phyloP scores from a whole-genome alignment of 2,113 vertebrate species.

The Xiphophorus hellerii region DNA sequence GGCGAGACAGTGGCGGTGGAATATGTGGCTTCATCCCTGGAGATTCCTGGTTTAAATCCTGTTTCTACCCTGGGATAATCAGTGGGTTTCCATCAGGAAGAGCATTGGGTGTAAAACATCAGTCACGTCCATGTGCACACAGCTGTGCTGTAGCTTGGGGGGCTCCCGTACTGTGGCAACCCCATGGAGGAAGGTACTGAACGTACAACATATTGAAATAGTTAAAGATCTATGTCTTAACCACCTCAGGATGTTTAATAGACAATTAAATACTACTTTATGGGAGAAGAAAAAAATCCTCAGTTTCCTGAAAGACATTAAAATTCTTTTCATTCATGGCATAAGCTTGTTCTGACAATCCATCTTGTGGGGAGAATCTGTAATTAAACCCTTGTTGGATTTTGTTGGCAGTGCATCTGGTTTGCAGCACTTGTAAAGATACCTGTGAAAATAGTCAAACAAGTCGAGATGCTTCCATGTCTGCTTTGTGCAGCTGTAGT shows the following conservation, averaged over 20 bases:
- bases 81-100: too few relatives aligned
- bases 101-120: too few relatives aligned
- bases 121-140: too few relatives aligned
- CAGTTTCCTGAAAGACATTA: conserved; percentile 8
- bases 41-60: too few relatives aligned
- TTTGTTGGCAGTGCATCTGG: conserved; percentile 18
- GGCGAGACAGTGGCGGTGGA: too few relatives aligned
- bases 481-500: not conserved
- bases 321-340: conserved; percentile 11
- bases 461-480: conserved; percentile 12
- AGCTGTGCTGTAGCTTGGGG: too few relatives aligned
- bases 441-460: conserved; percentile 28
- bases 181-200: too few relatives aligned
- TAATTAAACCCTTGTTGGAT: conserved; percentile 27
- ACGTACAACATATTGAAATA: not conserved
- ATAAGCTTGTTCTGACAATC: conserved; percentile 23
- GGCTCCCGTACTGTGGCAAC: too few relatives aligned
- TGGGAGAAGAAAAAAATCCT: not conserved
- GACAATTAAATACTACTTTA: not conserved
- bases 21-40: too few relatives aligned
- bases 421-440: conserved; percentile 33
- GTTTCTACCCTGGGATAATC: too few relatives aligned
- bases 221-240: not conserved
- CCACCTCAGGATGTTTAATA: not conserved
- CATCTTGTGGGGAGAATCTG: not conserved